Evolutionary conservation across 2,888 invertebrate species (phyloP).

Genomic region (Cryptocephalus moraei): DNA sequence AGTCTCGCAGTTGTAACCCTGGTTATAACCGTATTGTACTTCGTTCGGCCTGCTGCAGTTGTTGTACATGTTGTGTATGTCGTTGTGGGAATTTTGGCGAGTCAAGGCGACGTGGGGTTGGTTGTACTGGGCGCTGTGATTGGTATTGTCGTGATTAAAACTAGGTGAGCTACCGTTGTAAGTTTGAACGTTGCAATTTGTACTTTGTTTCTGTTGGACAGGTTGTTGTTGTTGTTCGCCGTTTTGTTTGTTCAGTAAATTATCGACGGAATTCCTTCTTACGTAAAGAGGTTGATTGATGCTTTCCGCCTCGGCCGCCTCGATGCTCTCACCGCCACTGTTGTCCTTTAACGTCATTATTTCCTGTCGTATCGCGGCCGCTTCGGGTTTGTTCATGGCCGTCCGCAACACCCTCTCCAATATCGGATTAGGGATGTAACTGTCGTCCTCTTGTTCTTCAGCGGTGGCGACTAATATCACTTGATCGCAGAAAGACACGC

Average conservation of each 20-base stretch:
- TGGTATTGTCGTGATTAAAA: slow-evolving; percentile 24
- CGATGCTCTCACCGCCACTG: neutral
- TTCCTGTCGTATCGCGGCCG: slow-evolving; percentile 43
- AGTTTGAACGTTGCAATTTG: slow-evolving; percentile 11
- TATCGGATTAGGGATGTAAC: slow-evolving; percentile 85
- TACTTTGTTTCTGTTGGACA: slow-evolving; percentile 31
- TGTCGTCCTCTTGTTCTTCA: slow-evolving; percentile 84
- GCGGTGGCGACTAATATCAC: slow-evolving; percentile 87
- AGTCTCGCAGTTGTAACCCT: slow-evolving; percentile 7
- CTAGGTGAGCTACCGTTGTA: slow-evolving; percentile 14
- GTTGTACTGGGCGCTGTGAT: slow-evolving; percentile 10
- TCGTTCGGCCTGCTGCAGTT: slow-evolving; percentile 6
- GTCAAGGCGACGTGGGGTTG: slow-evolving; percentile 2
- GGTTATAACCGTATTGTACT: slow-evolving; percentile 6
- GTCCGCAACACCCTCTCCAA: slow-evolving; percentile 76
- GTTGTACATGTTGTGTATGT: slow-evolving; percentile 3
- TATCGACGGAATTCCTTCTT: slow-evolving; percentile 28
- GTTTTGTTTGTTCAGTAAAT: slow-evolving; percentile 16
- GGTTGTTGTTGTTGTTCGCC: slow-evolving; percentile 5
- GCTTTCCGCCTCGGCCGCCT: neutral
- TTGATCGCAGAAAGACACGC: slow-evolving; percentile 91
- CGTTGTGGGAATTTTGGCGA: slow-evolving; percentile 4
- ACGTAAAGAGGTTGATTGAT: slow-evolving; percentile 19
- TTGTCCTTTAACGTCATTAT: slow-evolving; percentile 37
- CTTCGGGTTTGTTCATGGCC: slow-evolving; percentile 65